Evolutionary conservation across 2,113 vertebrate species (phyloP).

Genomic region (Chloroceryle aenea): DNA sequence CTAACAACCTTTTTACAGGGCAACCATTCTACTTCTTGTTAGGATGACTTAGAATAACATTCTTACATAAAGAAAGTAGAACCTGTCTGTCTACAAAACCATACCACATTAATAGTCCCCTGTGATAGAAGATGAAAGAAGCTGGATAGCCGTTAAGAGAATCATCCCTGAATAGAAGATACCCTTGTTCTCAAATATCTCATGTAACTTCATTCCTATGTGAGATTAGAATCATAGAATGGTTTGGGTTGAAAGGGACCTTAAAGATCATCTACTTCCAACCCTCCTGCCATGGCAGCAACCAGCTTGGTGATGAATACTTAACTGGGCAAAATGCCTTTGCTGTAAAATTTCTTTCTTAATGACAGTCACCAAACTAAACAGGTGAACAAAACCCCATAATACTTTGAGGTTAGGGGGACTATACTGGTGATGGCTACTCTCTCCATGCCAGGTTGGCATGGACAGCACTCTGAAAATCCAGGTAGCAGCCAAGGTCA

Average conservation of each 20-base stretch:
- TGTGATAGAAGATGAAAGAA: not conserved
- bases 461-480: not conserved
- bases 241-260: no score
- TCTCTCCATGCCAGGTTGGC: not conserved
- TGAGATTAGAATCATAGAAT: no score
- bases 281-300: not conserved
- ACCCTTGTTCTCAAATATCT: not conserved
- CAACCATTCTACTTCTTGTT: not conserved
- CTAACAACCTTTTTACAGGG: not conserved
- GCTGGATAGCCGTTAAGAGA: not conserved
- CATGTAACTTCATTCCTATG: no score
- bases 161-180: not conserved
- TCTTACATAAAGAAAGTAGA: not conserved
- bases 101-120: not conserved
- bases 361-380: not conserved
- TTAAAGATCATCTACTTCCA: no score
- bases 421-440: not conserved
- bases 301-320: conserved; percentile 9
- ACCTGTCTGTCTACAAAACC: not conserved
- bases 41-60: not conserved
- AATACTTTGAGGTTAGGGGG: not conserved
- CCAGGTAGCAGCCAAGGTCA: not conserved
- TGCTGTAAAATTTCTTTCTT: not conserved
- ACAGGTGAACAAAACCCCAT: not conserved
- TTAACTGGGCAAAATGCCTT: conserved; percentile 2